Conservation (phyloP, 2,888 invertebrate genomes). For the Drosophila anomelani region DNA sequence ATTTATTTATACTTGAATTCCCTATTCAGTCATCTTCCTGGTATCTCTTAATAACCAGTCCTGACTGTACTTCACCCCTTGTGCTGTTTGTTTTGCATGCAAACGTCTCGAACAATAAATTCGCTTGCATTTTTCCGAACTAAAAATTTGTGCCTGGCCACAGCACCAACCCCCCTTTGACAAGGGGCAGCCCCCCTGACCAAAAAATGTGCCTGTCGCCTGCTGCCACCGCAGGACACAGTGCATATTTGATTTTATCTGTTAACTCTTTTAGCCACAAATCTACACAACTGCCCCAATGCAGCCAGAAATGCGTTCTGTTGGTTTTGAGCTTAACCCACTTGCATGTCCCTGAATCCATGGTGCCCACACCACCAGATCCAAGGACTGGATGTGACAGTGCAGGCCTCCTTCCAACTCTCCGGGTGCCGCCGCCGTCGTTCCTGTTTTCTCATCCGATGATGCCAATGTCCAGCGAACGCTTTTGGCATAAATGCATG, state of each 20-base stretch:
- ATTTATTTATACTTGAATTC: neutral
- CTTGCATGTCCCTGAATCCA: constrained; percentile 7
- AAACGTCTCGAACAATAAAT: constrained; percentile 76
- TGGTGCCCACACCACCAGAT: neutral
- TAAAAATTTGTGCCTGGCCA: constrained; percentile 61
- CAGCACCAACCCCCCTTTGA: neutral
- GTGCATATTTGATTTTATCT: constrained; percentile 78
- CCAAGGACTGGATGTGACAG: constrained; percentile 38
- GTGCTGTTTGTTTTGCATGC: constrained; percentile 54
- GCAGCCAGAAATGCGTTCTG: constrained; percentile 52
- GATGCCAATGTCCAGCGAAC: constrained; percentile 52
- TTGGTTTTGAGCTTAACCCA: constrained; percentile 62
- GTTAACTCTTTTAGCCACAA: constrained; percentile 79
- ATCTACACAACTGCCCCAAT: constrained; percentile 68
- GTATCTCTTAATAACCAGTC: too few relatives aligned
- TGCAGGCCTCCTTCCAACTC: constrained; percentile 23
- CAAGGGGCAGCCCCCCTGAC: neutral
- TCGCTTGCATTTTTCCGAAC: constrained; percentile 68
- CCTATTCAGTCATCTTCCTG: too few relatives aligned
- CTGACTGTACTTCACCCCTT: neutral
- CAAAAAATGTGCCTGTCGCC: constrained; percentile 52
- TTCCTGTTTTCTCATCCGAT: constrained; percentile 25
- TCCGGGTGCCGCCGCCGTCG: constrained; percentile 12
- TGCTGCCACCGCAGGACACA: constrained; percentile 64
- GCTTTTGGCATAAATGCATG: constrained; percentile 69